Evolutionary conservation across 2,888 invertebrate species (phyloP).

Genomic region (Platycnemis pennipes): DNA sequence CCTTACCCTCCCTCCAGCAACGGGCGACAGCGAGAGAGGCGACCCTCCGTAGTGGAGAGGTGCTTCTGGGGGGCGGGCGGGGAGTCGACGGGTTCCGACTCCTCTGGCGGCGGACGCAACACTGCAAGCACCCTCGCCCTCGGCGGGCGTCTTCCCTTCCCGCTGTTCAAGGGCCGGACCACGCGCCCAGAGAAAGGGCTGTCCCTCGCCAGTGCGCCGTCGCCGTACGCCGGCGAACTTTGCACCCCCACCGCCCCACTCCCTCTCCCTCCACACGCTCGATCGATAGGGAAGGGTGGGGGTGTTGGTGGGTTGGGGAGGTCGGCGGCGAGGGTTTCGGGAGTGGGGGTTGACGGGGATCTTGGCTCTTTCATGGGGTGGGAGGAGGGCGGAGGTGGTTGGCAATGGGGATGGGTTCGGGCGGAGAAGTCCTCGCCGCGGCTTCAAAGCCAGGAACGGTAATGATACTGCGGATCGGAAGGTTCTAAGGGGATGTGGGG

Average conservation of each 20-base stretch:
- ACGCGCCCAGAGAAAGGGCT: constrained; percentile 52
- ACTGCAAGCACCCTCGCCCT: constrained; percentile 34
- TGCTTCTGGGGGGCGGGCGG: neutral
- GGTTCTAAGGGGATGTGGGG: neutral
- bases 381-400: neutral
- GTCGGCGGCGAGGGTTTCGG: neutral
- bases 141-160: neutral
- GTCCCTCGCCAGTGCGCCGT: constrained; percentile 24
- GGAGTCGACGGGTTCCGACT: constrained; percentile 71
- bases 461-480: neutral
- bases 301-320: neutral
- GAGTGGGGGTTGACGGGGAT: neutral
- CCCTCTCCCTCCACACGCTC: neutral
- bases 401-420: neutral
- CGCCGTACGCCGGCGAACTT: constrained; percentile 48
- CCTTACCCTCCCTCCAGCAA: neutral
- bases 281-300: constrained; percentile 51
- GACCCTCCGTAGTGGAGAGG: neutral
- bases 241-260: neutral
- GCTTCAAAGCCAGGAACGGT: neutral
- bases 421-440: neutral
- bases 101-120: constrained; percentile 68
- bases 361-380: neutral
- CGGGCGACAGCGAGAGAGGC: neutral
- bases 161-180: neutral